These are phyloP conservation scores for Propithecus coquereli DNA, from an alignment of 2,113 vertebrate genomes.

Conservation along the genomic window DNA sequence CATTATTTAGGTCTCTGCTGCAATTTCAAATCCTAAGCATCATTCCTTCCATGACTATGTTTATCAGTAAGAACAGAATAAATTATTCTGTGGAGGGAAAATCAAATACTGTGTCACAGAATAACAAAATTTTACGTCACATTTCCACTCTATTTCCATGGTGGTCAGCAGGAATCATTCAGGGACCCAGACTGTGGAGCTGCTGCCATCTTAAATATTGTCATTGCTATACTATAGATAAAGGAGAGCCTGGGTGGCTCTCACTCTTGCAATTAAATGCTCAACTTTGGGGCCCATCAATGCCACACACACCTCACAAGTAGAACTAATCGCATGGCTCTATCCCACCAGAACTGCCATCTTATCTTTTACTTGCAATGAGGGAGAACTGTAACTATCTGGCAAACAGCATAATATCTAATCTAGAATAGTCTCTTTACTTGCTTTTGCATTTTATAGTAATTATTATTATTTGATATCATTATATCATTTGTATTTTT, in stretches of 20 bases:
- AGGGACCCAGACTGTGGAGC: background rate
- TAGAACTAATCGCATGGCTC: background rate
- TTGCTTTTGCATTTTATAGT: background rate
- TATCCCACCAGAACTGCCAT: background rate
- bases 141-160: fast-evolving
- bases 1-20: background rate
- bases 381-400: background rate
- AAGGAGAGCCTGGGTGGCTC: background rate
- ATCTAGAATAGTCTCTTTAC: background rate
- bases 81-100: background rate
- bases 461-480: background rate
- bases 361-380: background rate
- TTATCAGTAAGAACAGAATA: background rate
- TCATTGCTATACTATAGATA: background rate
- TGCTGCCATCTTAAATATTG: background rate
- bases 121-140: background rate
- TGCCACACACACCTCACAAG: background rate
- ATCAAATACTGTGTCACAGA: background rate
- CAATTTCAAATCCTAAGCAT: background rate
- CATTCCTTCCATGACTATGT: background rate
- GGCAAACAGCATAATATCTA: background rate
- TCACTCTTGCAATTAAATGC: background rate
- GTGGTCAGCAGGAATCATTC: background rate
- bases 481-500: background rate
- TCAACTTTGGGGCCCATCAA: background rate